Conservation (phyloP, 2,113 vertebrate genomes). For the Saimiri boliviensis region DNA sequence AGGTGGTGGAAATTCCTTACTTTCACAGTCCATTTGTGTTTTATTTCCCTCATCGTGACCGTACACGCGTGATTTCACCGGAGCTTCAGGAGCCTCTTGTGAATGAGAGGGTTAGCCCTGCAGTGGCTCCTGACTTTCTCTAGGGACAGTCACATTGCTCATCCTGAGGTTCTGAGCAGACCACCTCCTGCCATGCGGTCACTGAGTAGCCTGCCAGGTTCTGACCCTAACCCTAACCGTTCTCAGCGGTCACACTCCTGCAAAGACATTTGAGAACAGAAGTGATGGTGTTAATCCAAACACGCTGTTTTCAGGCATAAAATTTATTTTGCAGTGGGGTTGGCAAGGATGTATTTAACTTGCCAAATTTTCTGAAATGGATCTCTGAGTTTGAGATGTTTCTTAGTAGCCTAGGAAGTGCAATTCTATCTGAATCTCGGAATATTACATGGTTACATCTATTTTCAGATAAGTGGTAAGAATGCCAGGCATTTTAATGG, state of each 20-base stretch:
- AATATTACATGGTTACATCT: not conserved
- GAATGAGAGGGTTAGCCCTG: not conserved
- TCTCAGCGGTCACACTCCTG: not conserved
- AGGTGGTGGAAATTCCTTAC: not conserved
- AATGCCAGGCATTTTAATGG: not conserved
- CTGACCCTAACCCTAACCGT: not conserved
- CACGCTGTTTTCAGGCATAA: not conserved
- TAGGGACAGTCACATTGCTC: not conserved
- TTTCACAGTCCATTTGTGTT: not conserved
- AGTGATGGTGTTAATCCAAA: not conserved
- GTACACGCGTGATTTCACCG: not conserved
- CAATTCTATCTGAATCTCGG: not conserved
- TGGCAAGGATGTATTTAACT: not conserved
- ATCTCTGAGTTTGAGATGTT: not conserved
- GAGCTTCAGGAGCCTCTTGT: not conserved
- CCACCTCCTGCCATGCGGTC: not conserved
- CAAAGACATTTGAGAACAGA: not conserved
- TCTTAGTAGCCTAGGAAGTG: not conserved
- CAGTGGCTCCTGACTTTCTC: not conserved
- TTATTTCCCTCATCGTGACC: not conserved
- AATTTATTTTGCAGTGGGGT: not conserved
- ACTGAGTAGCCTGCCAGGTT: not conserved
- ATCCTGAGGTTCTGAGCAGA: not conserved
- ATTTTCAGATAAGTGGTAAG: not conserved
- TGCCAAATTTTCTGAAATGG: not conserved